Base-by-base conservation (phyloP, 2,888 invertebrate genomes). In the Helleia helle region DNA sequence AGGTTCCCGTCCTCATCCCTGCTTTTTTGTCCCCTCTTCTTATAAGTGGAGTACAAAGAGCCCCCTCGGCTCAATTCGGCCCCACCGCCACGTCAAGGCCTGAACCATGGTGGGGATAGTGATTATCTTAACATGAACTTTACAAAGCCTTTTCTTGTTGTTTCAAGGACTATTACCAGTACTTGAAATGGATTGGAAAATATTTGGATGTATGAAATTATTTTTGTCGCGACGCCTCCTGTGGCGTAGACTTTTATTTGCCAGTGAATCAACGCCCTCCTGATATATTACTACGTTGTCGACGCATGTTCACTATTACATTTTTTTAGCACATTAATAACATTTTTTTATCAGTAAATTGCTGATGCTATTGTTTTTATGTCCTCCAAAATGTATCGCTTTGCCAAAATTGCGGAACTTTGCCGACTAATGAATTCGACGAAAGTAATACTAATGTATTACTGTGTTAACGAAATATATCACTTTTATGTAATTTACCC, bases 211-310 rank as follows among this genome's bases (percentile, higher is more conserved):
- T 66, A 67, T 68, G 63, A 66, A 70, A 72, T 75, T 69, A 73
- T 76, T 74, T 70, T 64, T 58, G 70, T 72, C 67, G 66, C 65
- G 62, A 52, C 66, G 64, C 65, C 68, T 69, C 71, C 72, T 58
- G 67, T 55, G 62, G 66, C 55, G 62, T 52, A 60, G 62, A 68
- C 67, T 65, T 68, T 68, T 70, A 70, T 74, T 70, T 60, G 60
- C 64, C 63, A 64, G 58, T 72, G 74, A 74, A 73, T 77, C 74
- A 73, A 69, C 70, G 58, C 69, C 69, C 70, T 59, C 58, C 61
- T 73, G 70, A 75, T 71, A 66, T 67, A 72, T 66, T 49, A 60
- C 54, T 42, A 51, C 49, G 54, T 55, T 58, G 60, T 62, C 66
- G 55, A 62, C 63, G 65, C 65, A 65, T 65, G 64, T 61, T 63